phyloP scores from a whole-genome alignment of 64 coral and sea anemone genomes.

The Montipora foliosa region DNA sequence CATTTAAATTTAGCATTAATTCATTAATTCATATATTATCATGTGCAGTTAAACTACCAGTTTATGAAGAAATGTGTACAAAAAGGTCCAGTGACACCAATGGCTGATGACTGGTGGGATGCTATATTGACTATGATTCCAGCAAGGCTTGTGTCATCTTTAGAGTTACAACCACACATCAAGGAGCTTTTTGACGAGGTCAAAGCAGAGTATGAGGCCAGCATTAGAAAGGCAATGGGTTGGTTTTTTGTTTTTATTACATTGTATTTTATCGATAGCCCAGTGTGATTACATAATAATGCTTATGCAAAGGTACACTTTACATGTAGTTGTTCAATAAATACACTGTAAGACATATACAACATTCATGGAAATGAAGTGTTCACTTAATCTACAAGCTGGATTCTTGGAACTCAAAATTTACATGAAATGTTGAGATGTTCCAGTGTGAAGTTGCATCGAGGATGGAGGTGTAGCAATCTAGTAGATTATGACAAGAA shows the following conservation, averaged over 20 bases:
- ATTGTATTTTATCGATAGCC: background rate
- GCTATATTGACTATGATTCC: conserved; percentile 97
- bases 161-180: conserved; percentile 90
- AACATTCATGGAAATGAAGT: too few species aligned
- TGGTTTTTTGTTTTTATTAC: background rate
- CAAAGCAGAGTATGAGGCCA: conserved; percentile 92
- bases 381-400: too few species aligned
- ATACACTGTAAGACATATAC: too few species aligned
- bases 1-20: background rate
- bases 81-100: conserved; percentile 94
- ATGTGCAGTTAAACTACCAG: conserved; percentile 90
- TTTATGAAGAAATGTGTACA: conserved; percentile 99
- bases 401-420: too few species aligned
- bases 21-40: background rate
- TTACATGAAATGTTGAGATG: too few species aligned
- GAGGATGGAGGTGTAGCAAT: too few species aligned
- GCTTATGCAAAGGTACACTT: too few species aligned
- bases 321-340: too few species aligned
- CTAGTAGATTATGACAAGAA: too few species aligned
- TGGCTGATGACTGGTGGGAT: conserved; percentile 96
- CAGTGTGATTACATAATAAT: background rate
- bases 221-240: conserved; percentile 99
- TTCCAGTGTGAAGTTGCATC: too few species aligned
- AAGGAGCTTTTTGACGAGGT: conserved; percentile 89
- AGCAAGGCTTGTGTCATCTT: conserved; percentile 74